These are phyloP conservation scores for Heliconius congener DNA, from an alignment of 1,140 invertebrate species.

Conservation along the genomic window DNA sequence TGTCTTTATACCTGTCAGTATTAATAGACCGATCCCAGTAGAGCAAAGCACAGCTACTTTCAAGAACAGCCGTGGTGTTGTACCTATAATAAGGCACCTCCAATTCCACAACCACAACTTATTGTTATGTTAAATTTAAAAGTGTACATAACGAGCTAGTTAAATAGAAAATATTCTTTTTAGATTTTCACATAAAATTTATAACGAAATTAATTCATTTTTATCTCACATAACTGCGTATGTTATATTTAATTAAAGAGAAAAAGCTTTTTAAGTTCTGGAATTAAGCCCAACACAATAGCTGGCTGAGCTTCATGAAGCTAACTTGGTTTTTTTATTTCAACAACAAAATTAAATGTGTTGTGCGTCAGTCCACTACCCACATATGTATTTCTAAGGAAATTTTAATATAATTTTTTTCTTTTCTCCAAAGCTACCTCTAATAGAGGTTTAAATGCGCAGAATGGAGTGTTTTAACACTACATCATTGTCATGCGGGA, in stretches of 20 bases:
- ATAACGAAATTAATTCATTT: not conserved
- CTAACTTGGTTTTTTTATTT: not conserved
- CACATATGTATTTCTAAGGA: no score
- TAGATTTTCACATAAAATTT: not conserved
- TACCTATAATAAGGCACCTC: no score
- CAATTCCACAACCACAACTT: no score
- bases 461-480: no score
- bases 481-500: no score
- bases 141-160: not conserved
- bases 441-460: no score
- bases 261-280: not conserved
- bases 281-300: not conserved
- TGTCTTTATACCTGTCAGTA: no score
- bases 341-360: not conserved
- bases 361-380: not conserved
- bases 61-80: no score
- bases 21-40: no score
- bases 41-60: no score
- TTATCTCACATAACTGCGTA: not conserved
- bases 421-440: no score
- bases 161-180: not conserved
- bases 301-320: not conserved
- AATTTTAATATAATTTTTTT: no score
- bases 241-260: slow-evolving; percentile 11
- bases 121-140: not conserved